Evolutionary conservation across 1,140 invertebrate species (phyloP), one percentile per base, ranked within the genome.

Genomic region (Galleria mellonella): DNA sequence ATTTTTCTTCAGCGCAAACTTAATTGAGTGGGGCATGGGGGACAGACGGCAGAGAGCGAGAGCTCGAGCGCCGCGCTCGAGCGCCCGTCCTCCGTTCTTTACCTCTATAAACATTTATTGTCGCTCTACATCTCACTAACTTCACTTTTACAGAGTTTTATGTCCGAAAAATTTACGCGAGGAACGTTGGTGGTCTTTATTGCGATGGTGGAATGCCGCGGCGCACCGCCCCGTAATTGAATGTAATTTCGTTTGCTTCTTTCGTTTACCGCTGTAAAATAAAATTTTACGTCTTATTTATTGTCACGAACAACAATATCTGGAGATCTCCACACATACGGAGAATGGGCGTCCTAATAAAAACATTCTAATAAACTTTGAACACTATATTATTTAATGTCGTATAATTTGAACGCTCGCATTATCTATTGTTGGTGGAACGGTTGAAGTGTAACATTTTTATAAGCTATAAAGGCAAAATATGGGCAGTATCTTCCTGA

Each of bases 81-180:
- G 17, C 6, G n/a, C 17, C 17, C 17, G 32, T 37, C 48, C 36
- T 27, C 10, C 3, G 11, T 28, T 12, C 37, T 32, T 51, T 45
- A 53, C 72, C 56, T 64, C 70, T 63, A 83, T 79, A 81, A 83
- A 84, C 75, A 66, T 84, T 84, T 82, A 84, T 78, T 72, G 75
- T 74, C 66, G 55, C 58, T 75, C 50, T 75, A 81, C 72, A 75
- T 84, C 79, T 79, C 67, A 75, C 74, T 78, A 81, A 83, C 51
- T 82, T 72, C 67, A 81, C 76, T 85, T 85, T 83, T 85, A 75
- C 69, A 73, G 57, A 77, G 75, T 83, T 85, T 85, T 85, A 85
- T 63, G 82, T 85, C 73, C 72, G 72, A 85, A 85, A 84, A 83
- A 85, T 83, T 78, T 83, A 85, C 82, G 82, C 75, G 63, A 55